Evolutionary conservation across 2,888 invertebrate species (phyloP).

Genomic region (Scaptomyza tumidula): DNA sequence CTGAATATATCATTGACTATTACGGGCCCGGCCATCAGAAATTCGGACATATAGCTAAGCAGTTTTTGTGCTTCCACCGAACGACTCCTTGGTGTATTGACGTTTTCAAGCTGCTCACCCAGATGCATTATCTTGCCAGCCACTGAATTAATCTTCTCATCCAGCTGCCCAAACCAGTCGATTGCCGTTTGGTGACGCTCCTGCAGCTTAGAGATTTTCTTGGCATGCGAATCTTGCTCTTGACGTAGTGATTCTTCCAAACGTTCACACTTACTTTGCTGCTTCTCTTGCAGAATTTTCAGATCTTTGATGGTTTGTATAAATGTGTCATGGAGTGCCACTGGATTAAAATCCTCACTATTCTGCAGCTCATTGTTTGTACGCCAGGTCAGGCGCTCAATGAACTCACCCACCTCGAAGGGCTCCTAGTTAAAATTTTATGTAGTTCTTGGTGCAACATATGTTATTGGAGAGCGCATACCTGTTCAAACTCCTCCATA

Average conservation of each 20-base stretch:
- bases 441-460: neutral
- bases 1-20: conserved; percentile 94
- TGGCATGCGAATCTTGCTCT: conserved; percentile 93
- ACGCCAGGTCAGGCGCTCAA: conserved; percentile 97
- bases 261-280: conserved; percentile 93
- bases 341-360: conserved; percentile 91
- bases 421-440: conserved; percentile 89
- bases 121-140: conserved; percentile 98
- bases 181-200: conserved; percentile 95
- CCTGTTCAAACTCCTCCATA: conserved; percentile 94
- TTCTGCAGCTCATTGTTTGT: conserved; percentile 91
- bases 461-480: conserved; percentile 75
- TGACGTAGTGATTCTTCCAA: conserved; percentile 92
- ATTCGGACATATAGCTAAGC: conserved; percentile 96
- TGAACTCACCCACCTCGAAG: conserved; percentile 98
- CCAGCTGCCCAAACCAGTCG: conserved; percentile 94
- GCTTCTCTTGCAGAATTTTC: conserved; percentile 91
- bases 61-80: conserved; percentile 97
- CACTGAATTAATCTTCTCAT: conserved; percentile 97
- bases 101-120: conserved; percentile 99
- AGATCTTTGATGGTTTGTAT: conserved; percentile 95
- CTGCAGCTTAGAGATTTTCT: conserved; percentile 92
- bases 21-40: conserved; percentile 91
- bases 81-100: conserved; percentile 96
- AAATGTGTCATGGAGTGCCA: conserved; percentile 95